Evolutionary conservation across 2,888 invertebrate genomes (phyloP).

Genomic region (Acleris laterana): DNA sequence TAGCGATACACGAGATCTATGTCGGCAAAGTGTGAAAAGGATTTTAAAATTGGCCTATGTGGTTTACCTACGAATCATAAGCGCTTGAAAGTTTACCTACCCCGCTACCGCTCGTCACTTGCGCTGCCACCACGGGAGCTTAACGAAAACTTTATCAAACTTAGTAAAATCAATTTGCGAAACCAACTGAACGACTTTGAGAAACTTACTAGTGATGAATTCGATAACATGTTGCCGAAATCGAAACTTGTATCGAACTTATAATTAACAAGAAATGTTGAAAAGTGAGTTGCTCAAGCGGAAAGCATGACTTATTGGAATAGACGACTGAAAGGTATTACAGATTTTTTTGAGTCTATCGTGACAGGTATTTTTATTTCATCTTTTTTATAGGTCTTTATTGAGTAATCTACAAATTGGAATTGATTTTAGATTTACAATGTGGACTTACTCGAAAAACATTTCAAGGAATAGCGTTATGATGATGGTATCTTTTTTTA

Average conservation of each 20-base stretch:
- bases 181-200: constrained; percentile 34
- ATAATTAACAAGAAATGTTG: constrained; percentile 13
- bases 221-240: constrained; percentile 33
- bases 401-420: too few relatives aligned
- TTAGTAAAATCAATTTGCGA: constrained; percentile 38
- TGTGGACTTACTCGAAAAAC: too few relatives aligned
- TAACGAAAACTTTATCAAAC: constrained; percentile 35
- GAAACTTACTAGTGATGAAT: constrained; percentile 30
- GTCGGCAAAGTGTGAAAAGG: neutral
- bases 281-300: neutral
- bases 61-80: too few relatives aligned
- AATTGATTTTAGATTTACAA: too few relatives aligned
- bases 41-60: too few relatives aligned
- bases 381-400: too few relatives aligned
- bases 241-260: constrained; percentile 24
- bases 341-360: too few relatives aligned
- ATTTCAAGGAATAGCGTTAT: too few relatives aligned
- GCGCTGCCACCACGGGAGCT: constrained; percentile 4
- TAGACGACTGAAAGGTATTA: too few relatives aligned
- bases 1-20: neutral
- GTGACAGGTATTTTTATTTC: too few relatives aligned
- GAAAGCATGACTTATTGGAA: too few relatives aligned
- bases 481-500: too few relatives aligned
- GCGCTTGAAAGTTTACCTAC: neutral
- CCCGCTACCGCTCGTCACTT: constrained; percentile 4